Evolutionary conservation across 2,113 vertebrate species (phyloP).

Genomic region (Takifugu flavidus): DNA sequence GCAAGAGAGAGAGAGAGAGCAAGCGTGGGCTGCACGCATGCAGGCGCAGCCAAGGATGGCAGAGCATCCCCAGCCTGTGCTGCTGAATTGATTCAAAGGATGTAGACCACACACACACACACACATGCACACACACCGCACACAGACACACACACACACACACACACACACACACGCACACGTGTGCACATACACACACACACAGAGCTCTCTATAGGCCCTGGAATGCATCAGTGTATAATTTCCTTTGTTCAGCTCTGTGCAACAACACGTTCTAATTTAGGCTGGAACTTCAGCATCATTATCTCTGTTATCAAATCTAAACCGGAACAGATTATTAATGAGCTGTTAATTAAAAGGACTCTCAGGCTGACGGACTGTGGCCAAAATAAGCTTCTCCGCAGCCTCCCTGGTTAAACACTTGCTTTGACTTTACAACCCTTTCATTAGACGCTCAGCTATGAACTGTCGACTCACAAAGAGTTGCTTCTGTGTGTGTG

Average conservation of each 20-base stretch:
- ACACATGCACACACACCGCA: conserved; percentile 13
- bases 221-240: conserved; percentile 23
- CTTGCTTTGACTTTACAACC: too few relatives aligned
- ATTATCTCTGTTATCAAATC: not conserved
- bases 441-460: too few relatives aligned
- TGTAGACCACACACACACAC: not conserved
- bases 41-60: conserved; percentile 32
- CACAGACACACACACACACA: conserved; percentile 17
- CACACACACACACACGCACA: conserved; percentile 20
- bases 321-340: not conserved
- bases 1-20: conserved; percentile 3
- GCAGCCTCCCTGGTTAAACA: too few relatives aligned
- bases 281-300: not conserved
- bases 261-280: conserved; percentile 10
- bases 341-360: not conserved
- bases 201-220: conserved; percentile 29
- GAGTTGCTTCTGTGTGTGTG: not conserved
- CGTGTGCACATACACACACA: conserved; percentile 9
- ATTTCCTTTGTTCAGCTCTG: conserved; percentile 45
- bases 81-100: not conserved
- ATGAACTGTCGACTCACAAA: not conserved
- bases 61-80: conserved; percentile 11
- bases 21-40: conserved; percentile 19
- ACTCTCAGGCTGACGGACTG: too few relatives aligned
- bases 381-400: too few relatives aligned